These are phyloP conservation scores for Myripristis murdjan DNA, from an alignment of 2,797 vertebrate species.

Conservation along the genomic window DNA sequence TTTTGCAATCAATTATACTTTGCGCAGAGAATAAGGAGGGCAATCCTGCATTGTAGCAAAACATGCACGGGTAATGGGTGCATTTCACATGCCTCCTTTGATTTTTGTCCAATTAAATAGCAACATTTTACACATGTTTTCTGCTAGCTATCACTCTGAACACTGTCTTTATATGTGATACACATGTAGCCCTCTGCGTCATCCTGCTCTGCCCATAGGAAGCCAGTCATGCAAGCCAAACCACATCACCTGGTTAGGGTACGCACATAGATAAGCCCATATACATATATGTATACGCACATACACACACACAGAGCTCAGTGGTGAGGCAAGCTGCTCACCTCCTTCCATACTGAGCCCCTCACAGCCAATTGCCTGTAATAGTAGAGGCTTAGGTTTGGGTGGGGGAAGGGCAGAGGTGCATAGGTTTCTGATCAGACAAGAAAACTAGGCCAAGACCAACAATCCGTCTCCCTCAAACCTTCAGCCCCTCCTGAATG, in stretches of 20 bases:
- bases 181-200: constrained; percentile 46
- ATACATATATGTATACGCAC: constrained; percentile 54
- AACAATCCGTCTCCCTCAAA: constrained; percentile 75
- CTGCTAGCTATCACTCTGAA: constrained; percentile 42
- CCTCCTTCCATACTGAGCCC: constrained; percentile 82
- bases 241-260: constrained; percentile 74
- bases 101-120: constrained; percentile 21
- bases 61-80: background rate
- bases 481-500: constrained; percentile 67
- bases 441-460: constrained; percentile 88
- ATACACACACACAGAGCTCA: constrained; percentile 64
- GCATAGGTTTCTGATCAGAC: constrained; percentile 89
- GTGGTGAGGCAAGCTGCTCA: constrained; percentile 80
- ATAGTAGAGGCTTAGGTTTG: constrained; percentile 86
- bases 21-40: constrained; percentile 25
- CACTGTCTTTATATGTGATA: constrained; percentile 19
- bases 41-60: background rate
- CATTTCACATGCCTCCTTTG: background rate
- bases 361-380: constrained; percentile 77
- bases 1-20: constrained; percentile 47
- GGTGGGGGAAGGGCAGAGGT: constrained; percentile 87
- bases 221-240: constrained; percentile 64
- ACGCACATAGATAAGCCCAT: constrained; percentile 66
- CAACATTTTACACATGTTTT: constrained; percentile 15
- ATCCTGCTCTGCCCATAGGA: constrained; percentile 51